Evolutionary conservation across 2,888 invertebrate species (phyloP).

Genomic region (Cylloceria caligata): DNA sequence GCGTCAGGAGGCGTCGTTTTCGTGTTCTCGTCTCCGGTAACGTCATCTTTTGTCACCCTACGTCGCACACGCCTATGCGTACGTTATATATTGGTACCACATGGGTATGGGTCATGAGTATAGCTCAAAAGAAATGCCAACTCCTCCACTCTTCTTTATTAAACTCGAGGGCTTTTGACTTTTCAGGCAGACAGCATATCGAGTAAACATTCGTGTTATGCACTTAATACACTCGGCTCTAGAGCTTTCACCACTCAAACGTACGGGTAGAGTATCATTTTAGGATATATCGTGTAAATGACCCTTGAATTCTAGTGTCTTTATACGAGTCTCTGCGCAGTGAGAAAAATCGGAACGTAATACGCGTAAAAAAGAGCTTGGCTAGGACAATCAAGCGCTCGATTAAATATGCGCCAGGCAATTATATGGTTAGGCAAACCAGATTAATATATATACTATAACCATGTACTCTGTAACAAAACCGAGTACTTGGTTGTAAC

Average conservation of each 20-base stretch:
- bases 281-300: slow-evolving; percentile 4
- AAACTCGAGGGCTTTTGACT: slow-evolving; percentile 79
- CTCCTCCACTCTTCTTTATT: slow-evolving; percentile 74
- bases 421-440: too few relatives aligned
- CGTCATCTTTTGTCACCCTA: slow-evolving; percentile 42
- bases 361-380: slow-evolving; percentile 34
- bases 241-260: slow-evolving; percentile 6
- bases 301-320: neutral
- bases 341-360: slow-evolving; percentile 55
- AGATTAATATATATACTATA: too few relatives aligned
- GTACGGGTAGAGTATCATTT: slow-evolving; percentile 10
- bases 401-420: too few relatives aligned
- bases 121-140: slow-evolving; percentile 44
- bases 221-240: slow-evolving; percentile 13
- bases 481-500: too few relatives aligned
- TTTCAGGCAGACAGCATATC: slow-evolving; percentile 65
- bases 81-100: neutral
- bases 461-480: too few relatives aligned
- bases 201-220: slow-evolving; percentile 72
- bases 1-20: slow-evolving; percentile 35
- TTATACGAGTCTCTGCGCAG: slow-evolving; percentile 4
- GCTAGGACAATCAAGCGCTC: too few relatives aligned
- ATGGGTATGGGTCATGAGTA: neutral
- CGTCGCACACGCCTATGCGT: slow-evolving; percentile 26
- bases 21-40: slow-evolving; percentile 55